phyloP scores from a whole-genome alignment of 2,888 invertebrate genomes.

The Pherbina coryleti region DNA sequence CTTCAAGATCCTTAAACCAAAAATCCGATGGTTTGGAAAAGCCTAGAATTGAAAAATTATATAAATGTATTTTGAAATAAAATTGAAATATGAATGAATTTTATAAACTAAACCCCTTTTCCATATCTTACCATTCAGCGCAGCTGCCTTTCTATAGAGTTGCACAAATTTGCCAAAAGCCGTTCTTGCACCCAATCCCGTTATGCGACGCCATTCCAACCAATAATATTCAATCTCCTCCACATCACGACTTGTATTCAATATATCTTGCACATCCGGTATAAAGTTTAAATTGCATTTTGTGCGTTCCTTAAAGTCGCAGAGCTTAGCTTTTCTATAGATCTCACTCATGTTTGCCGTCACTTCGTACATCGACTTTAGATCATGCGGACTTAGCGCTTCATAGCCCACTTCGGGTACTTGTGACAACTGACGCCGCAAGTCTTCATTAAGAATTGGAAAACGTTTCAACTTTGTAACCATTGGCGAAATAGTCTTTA shows the following conservation, averaged over 20 bases:
- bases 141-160: slow-evolving; percentile 61
- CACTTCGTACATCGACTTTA: slow-evolving; percentile 73
- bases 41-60: slow-evolving; percentile 30
- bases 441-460: slow-evolving; percentile 74
- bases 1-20: slow-evolving; percentile 79
- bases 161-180: slow-evolving; percentile 61
- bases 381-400: slow-evolving; percentile 77
- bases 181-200: slow-evolving; percentile 55
- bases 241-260: slow-evolving; percentile 57
- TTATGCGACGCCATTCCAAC: slow-evolving; percentile 63
- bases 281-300: slow-evolving; percentile 80
- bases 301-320: slow-evolving; percentile 73
- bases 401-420: slow-evolving; percentile 80
- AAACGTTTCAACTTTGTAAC: slow-evolving; percentile 56
- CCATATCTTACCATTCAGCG: slow-evolving; percentile 56
- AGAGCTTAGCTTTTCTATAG: slow-evolving; percentile 82
- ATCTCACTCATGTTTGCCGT: slow-evolving; percentile 81
- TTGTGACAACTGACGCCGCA: slow-evolving; percentile 80
- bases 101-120: too few relatives aligned
- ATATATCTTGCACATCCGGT: slow-evolving; percentile 70
- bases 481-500: slow-evolving; percentile 50
- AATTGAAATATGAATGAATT: too few relatives aligned
- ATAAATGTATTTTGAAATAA: neutral
- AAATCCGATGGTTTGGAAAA: slow-evolving; percentile 72
- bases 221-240: slow-evolving; percentile 65